Base-by-base conservation (phyloP, 37 sponge, comb jelly and placozoan genomes). In the Crambe crambe region DNA sequence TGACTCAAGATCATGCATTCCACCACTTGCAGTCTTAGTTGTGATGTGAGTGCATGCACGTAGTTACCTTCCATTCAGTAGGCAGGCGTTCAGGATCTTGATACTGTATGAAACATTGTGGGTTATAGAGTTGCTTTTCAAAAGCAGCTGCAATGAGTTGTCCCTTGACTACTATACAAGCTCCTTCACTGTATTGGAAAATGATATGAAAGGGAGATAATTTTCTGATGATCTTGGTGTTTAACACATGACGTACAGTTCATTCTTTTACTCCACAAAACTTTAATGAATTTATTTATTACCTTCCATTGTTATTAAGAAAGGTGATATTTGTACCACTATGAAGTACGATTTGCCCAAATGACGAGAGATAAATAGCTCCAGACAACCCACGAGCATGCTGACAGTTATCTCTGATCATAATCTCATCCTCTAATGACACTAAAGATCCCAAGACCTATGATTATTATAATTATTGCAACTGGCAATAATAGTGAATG, bases 231-330 rank as follows among this genome's bases (percentile, higher is more conserved):
- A n/a, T 63, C 8, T 8, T n/a, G n/a, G n/a, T n/a, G n/a, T n/a
- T n/a, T n/a, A n/a, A n/a, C n/a, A n/a, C n/a, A n/a, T n/a, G n/a
- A n/a, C n/a, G n/a, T n/a, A n/a, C n/a, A n/a, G n/a, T n/a, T n/a
- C n/a, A n/a, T n/a, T n/a, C n/a, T n/a, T n/a, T n/a, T n/a, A n/a
- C n/a, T n/a, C n/a, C n/a, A 68, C 22, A 25, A 43, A 12, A 37
- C 25, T 27, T 39, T 35, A 54, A 56, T 26, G 15, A 37, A 12
- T 35, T n/a, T 27, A 31, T 27, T 29, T 79, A 67, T 38, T 22
- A 79, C 86, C 23, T 79, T 54, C 86, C 80, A 74, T 74, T 77
- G 72, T 85, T 85, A 31, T 77, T 77, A n/a, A 30, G 12, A 26
- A 79, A 86, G 29, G 31, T 64, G 68, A 79, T 65, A 27, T 36